Conservation (phyloP, 2,797 vertebrate species). For the Peromyscus attwateri region DNA sequence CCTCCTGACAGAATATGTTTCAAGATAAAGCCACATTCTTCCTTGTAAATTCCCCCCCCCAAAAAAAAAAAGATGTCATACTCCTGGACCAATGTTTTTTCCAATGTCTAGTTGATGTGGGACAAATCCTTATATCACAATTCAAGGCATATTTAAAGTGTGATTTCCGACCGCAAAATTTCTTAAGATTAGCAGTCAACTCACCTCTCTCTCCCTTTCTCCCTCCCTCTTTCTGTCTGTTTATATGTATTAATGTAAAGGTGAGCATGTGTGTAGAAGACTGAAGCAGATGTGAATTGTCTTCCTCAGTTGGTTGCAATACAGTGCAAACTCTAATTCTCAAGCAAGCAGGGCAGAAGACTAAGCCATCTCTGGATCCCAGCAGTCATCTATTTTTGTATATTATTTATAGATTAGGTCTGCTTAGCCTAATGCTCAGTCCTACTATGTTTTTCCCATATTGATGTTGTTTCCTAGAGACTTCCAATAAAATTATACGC, state of each 20-base stretch:
- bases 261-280: not conserved
- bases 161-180: not conserved
- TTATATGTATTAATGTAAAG: not conserved
- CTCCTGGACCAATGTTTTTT: not conserved
- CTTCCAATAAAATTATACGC: fast-evolving
- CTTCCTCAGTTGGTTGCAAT: not conserved
- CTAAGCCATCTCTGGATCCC: not conserved
- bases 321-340: not conserved
- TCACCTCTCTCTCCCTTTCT: no score
- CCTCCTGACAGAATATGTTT: fast-evolving
- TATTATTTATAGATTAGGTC: not conserved
- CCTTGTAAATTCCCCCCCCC: not conserved
- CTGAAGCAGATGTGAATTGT: not conserved
- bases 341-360: not conserved
- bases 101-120: not conserved
- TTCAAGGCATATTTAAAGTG: not conserved
- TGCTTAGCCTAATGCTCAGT: fast-evolving
- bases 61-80: not conserved
- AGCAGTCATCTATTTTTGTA: fast-evolving
- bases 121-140: not conserved
- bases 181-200: not conserved
- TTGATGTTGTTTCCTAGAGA: not conserved
- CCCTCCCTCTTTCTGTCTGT: no score
- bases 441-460: no score
- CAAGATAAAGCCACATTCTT: not conserved